Base-by-base conservation (phyloP, 2,888 invertebrate species). In the Xanthorhoe spadicearia region DNA sequence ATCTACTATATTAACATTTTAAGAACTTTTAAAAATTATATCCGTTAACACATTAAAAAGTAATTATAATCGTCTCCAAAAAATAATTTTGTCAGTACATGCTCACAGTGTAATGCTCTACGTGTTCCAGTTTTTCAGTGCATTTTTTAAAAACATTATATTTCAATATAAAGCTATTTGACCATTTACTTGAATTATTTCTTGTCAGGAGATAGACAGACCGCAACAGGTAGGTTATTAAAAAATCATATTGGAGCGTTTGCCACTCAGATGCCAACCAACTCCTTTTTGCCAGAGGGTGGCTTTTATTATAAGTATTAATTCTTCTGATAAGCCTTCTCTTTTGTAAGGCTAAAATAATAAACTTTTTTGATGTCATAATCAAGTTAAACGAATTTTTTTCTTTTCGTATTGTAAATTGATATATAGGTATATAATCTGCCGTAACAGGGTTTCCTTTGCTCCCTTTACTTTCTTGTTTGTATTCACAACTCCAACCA, bases 321-420 rank as follows among this genome's bases (percentile, higher is more conserved):
- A 83, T 81, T 82, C 75, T 74, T 69, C 75, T 78, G 85, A 86
- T 86, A 86, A 86, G 82, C 79, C 75, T 75, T 74, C 77, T 77
- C 81, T 84, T 86, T 85, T 83, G 38, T 86, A 82, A 77, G 72
- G 77, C 74, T 71, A 78, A 77, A 79, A 78, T 82, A 79, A 81
- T 77, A 71, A 74, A 77, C 77, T 75, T 81, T 79, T 81, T 77
- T 82, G 81, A 82, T 79, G 78, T 83, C 84, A 83, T 85, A 86
- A 85, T 87, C 83, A 85, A 82, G 79, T 81, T 79, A 82, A 83
- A 85, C 81, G 80, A 84, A 80, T 82, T 86, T 86, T 86, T 82
- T 65, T 62, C 67, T 53, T 61, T 58, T 61, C 55, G 68, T 70
- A 70, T 66, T 65, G 48, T 66, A 28, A 55, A n/a, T 43, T 54